phyloP scores from a whole-genome alignment of 2,113 vertebrate genomes.

The Sylvietta virens region DNA sequence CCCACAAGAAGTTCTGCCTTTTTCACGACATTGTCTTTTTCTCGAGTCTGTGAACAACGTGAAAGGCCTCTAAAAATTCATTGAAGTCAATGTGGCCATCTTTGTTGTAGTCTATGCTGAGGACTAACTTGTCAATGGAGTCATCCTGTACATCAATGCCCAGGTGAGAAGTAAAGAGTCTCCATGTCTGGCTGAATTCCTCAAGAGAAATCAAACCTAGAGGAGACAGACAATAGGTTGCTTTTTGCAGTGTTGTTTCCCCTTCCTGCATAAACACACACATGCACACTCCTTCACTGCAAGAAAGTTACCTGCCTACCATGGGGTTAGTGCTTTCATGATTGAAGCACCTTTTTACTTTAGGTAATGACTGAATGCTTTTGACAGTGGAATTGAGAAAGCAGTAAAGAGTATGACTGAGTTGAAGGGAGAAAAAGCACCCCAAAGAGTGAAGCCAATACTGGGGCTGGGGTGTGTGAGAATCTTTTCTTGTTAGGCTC shows the following conservation, averaged over 20 bases:
- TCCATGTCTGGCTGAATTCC: conserved; percentile 92
- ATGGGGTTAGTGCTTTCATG: background rate
- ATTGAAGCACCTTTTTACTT: background rate
- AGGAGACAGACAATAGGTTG: background rate
- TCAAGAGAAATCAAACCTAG: conserved; percentile 91
- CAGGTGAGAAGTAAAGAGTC: conserved; percentile 86
- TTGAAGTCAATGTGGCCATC: conserved; percentile 96
- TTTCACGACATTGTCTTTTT: background rate
- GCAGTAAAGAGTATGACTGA: background rate
- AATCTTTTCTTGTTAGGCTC: background rate
- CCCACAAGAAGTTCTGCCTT: background rate
- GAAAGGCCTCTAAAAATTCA: conserved; percentile 94
- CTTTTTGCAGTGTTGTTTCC: background rate
- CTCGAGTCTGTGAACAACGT: conserved; percentile 87
- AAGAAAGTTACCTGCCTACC: background rate
- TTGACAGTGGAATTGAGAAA: background rate
- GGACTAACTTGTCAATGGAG: conserved; percentile 82
- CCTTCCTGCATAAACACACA: background rate
- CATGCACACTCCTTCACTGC: background rate
- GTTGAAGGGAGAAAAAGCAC: background rate
- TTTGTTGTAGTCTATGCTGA: conserved; percentile 91
- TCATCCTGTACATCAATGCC: conserved; percentile 71
- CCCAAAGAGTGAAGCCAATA: background rate
- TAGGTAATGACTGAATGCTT: background rate
- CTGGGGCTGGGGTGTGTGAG: background rate